Conservation (phyloP, 2,797 vertebrate genomes). For the Halcyon badia region DNA sequence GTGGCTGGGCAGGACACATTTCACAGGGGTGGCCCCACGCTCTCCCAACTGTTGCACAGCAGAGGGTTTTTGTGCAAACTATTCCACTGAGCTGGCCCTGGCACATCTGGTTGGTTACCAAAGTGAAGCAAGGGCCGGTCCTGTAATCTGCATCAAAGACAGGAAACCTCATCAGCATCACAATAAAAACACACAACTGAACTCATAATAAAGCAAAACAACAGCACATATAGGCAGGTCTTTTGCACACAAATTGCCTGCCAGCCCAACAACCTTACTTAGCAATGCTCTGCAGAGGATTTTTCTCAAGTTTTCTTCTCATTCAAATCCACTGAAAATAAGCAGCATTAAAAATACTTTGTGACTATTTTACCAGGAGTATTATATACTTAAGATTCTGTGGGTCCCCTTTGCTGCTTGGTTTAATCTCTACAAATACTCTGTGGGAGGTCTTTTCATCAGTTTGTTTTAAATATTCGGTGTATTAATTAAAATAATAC, state of each 20-base stretch:
- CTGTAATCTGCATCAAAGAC: slow-evolving; percentile 89
- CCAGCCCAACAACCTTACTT: not conserved
- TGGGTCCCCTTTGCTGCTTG: not conserved
- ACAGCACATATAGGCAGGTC: not conserved
- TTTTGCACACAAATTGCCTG: not conserved
- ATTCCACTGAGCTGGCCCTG: slow-evolving; percentile 97
- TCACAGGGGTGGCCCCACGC: slow-evolving; percentile 99
- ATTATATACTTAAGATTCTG: not conserved
- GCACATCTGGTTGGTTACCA: slow-evolving; percentile 99
- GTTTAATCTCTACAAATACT: not conserved
- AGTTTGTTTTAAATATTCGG: slow-evolving; percentile 13
- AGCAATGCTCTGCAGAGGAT: not conserved
- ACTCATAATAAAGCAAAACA: not conserved
- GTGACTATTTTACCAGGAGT: not conserved
- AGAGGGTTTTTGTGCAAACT: slow-evolving; percentile 97
- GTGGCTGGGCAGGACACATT: slow-evolving; percentile 97
- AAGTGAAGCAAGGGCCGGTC: slow-evolving; percentile 95
- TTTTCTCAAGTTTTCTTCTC: not conserved
- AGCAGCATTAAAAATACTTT: not conserved
- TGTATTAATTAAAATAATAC: slow-evolving; percentile 8
- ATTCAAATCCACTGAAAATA: not conserved
- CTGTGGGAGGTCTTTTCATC: not conserved
- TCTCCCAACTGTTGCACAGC: slow-evolving; percentile 96
- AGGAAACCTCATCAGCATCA: slow-evolving; percentile 41
- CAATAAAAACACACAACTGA: not conserved